phyloP scores from a whole-genome alignment of 1,140 invertebrate genomes.

The Drosophila bocqueti region DNA sequence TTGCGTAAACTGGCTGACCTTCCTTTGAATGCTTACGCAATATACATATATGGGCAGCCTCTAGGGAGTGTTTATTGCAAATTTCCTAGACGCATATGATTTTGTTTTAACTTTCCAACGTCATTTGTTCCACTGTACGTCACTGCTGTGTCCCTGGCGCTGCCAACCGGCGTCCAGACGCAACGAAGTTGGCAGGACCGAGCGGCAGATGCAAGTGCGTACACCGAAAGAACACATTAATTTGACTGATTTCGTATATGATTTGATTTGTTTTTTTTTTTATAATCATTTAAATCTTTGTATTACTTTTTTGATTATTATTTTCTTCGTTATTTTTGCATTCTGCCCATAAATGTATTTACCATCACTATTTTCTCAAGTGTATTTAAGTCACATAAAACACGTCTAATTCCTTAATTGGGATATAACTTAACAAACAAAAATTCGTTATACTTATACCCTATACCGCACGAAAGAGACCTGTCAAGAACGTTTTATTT shows the following conservation, averaged over 20 bases:
- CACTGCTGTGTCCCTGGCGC: not conserved
- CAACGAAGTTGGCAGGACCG: conserved; percentile 18
- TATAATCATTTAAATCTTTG: not conserved
- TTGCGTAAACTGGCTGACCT: not conserved
- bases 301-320: not conserved
- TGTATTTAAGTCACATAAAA: too few relatives aligned
- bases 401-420: not conserved
- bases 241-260: too few relatives aligned
- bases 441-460: not conserved
- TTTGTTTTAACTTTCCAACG: not conserved
- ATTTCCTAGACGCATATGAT: not conserved
- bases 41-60: not conserved
- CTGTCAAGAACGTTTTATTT: not conserved
- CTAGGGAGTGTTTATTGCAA: not conserved
- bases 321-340: not conserved
- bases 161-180: conserved; percentile 21
- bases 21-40: not conserved
- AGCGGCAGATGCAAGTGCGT: conserved; percentile 13
- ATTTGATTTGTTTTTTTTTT: not conserved
- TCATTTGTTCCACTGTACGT: not conserved
- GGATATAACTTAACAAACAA: not conserved
- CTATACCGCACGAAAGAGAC: not conserved
- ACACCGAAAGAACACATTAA: not conserved
- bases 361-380: not conserved
- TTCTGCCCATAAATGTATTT: too few relatives aligned